Evolutionary conservation across 2,888 invertebrate genomes (phyloP).

Genomic region (Salpingus planirostris): DNA sequence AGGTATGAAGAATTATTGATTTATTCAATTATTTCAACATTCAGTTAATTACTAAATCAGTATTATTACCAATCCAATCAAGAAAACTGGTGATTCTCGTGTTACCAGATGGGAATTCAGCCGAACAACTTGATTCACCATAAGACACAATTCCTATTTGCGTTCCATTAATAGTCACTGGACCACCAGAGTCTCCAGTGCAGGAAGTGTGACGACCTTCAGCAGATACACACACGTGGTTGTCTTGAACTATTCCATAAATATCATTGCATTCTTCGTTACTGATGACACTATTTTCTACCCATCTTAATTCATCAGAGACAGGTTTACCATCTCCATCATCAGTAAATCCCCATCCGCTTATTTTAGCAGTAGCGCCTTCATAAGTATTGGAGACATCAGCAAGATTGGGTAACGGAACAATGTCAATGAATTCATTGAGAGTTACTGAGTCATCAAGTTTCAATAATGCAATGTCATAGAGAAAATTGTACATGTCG

Average conservation of each 20-base stretch:
- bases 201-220: slow-evolving; percentile 11
- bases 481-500: slow-evolving; percentile 15
- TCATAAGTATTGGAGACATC: slow-evolving; percentile 3
- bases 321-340: slow-evolving; percentile 4
- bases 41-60: slow-evolving; percentile 1
- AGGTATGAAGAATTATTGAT: too few species aligned
- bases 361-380: slow-evolving; percentile 12
- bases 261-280: slow-evolving; percentile 9
- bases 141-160: slow-evolving; percentile 16
- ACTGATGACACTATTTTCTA: neutral
- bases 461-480: slow-evolving; percentile 30
- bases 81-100: slow-evolving; percentile 12
- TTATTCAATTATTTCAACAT: too few species aligned
- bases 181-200: slow-evolving; percentile 18
- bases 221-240: slow-evolving; percentile 10
- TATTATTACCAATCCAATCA: slow-evolving; percentile 14
- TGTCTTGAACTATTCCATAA: too few species aligned
- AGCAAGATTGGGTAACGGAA: slow-evolving; percentile 24
- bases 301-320: neutral
- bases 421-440: slow-evolving; percentile 26
- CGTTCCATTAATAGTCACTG: slow-evolving; percentile 9
- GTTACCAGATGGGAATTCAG: slow-evolving; percentile 12
- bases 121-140: slow-evolving; percentile 4
- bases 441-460: slow-evolving; percentile 19
- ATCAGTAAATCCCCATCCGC: slow-evolving; percentile 18